Evolutionary conservation across 37 sponge, comb jelly and placozoan genomes (phyloP), one percentile per base, ranked within the genome.

Genomic region (Tethya wilhelma): DNA sequence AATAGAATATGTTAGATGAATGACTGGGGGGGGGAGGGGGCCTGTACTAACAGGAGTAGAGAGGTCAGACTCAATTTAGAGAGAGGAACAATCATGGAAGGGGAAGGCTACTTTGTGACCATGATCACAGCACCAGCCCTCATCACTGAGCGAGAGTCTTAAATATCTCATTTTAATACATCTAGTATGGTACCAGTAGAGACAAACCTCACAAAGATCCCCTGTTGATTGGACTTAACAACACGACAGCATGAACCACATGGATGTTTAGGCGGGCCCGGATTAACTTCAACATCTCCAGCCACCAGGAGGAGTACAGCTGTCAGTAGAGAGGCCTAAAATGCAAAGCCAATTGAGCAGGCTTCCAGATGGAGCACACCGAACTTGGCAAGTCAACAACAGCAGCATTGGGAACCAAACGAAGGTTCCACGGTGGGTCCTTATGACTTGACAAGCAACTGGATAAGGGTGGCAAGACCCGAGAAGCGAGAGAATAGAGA

Each of bases 121-220:
- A 7, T 7, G 19, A 11, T 62, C 25, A 62, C 63, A 62, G 63
- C 63, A 62, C 63, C 63, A 62, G 63, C 63, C 63, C 23, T 62
- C 63, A 62, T 62, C 63, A 62, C 63, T 62, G 63, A 23, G 26
- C 23, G 25, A 11, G 7, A n/a, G 63, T 62, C 63, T 14, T 11
- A 8, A 8, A 26, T 62, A 62, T 26, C 23, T 26, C 63, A 62
- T n/a, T 8, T 26, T 23, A 62, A 62, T 62, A n/a, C 63, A 62
- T 62, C 23, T 62, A 7, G 63, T n/a, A 62, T 62, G 63, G 63
- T 62, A 62, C 63, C 63, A 62, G 23, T 62, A n/a, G 63, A n/a
- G 23, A n/a, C 63, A 62, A 8, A 23, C 19, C 63, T 62, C 63
- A 62, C 63, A 62, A n/a, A n/a, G n/a, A n/a, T n/a, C n/a, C n/a